Evolutionary conservation across 2,888 invertebrate species (phyloP).

Genomic region (Leucoptera coffeella): DNA sequence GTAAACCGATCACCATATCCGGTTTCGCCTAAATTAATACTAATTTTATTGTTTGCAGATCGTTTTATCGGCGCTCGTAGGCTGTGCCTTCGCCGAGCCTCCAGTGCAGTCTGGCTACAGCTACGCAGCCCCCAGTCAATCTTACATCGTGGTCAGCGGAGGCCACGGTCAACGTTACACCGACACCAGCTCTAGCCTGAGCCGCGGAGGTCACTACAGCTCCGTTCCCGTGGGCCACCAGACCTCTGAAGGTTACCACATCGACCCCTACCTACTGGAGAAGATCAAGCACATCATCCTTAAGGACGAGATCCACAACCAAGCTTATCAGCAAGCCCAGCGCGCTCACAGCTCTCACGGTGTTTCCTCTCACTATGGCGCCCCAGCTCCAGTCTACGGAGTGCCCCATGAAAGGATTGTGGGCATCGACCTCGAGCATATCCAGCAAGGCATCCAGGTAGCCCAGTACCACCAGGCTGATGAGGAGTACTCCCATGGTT

Average conservation of each 20-base stretch:
- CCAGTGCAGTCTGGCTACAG: conserved; percentile 70
- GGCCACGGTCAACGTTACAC: conserved; percentile 23
- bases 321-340: conserved; percentile 43
- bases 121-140: conserved; percentile 59
- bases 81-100: conserved; percentile 70
- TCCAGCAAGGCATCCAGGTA: conserved; percentile 81
- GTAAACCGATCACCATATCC: too few species aligned
- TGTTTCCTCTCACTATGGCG: conserved; percentile 63
- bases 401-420: conserved; percentile 64
- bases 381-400: conserved; percentile 64
- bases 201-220: conserved; percentile 68
- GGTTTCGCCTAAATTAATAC: too few species aligned
- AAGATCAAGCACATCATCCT: conserved; percentile 80
- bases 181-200: conserved; percentile 32
- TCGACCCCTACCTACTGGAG: conserved; percentile 73
- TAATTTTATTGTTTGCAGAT: too few species aligned
- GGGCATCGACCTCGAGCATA: conserved; percentile 77
- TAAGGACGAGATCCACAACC: conserved; percentile 65
- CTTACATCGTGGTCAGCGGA: conserved; percentile 56
- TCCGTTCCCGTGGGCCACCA: conserved; percentile 72
- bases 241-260: conserved; percentile 74
- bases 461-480: conserved; percentile 77
- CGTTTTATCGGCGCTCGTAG: conserved; percentile 70
- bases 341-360: conserved; percentile 41
- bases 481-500: conserved; percentile 36